Percentiles rank a stretch among this genome's conserved stretches.
These are phyloP conservation scores for Siphamia tubifer DNA, from an alignment of 2,113 vertebrate species.

Conservation along the genomic window DNA sequence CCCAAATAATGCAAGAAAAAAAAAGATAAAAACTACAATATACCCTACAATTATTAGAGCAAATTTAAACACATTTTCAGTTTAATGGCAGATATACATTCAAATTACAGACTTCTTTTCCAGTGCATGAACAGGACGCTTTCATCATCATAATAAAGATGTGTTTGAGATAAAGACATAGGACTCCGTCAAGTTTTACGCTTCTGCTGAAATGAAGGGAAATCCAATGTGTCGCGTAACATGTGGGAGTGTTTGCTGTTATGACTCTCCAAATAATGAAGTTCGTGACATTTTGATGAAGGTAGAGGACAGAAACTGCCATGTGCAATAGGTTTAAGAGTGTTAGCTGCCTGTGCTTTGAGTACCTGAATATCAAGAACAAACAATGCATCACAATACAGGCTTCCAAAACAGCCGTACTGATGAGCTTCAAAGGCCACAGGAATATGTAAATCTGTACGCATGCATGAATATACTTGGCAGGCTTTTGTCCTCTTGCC, in stretches of 20 bases:
- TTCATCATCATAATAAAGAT: too few relatives aligned
- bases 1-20: too few relatives aligned
- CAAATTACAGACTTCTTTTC: too few relatives aligned
- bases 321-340: background rate
- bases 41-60: too few relatives aligned
- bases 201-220: background rate
- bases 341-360: background rate
- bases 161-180: background rate
- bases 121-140: too few relatives aligned
- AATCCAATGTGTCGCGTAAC: background rate
- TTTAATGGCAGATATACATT: too few relatives aligned
- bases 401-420: background rate
- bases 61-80: too few relatives aligned
- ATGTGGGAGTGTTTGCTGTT: background rate
- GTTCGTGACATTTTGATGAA: slow-evolving; percentile 21
- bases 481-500: slow-evolving; percentile 41
- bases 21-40: too few relatives aligned
- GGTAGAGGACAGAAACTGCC: background rate
- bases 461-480: slow-evolving; percentile 30
- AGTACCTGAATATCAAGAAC: background rate
- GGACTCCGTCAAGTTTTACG: too few relatives aligned
- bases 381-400: slow-evolving; percentile 30
- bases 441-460: slow-evolving; percentile 36
- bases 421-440: slow-evolving; percentile 6
- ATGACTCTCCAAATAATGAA: slow-evolving; percentile 8